A percentile compares a stretch with the other conserved stretches of the same genome.
These are phyloP conservation scores for Aphaenogaster rudis DNA, from an alignment of 1,140 invertebrate species.

Conservation along the genomic window DNA sequence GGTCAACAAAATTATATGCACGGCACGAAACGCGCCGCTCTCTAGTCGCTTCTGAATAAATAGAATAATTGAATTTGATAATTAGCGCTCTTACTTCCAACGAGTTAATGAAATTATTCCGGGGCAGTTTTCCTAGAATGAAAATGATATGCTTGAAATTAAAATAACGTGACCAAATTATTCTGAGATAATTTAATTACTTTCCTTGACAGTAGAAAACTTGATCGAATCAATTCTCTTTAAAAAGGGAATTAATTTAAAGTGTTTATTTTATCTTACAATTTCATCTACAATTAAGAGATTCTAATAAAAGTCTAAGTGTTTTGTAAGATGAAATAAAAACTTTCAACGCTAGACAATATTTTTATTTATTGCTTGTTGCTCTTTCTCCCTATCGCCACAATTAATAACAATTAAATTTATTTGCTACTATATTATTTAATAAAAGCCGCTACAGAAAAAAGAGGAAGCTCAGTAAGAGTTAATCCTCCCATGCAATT, in stretches of 20 bases:
- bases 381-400: neutral
- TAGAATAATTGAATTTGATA: constrained; percentile 18
- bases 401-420: neutral
- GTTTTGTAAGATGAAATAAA: neutral
- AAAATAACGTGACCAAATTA: constrained; percentile 7
- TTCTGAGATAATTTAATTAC: constrained; percentile 14
- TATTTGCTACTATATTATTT: neutral
- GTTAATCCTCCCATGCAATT: neutral
- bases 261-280: neutral
- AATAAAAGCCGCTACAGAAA: neutral
- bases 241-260: constrained; percentile 4
- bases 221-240: neutral
- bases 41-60: constrained; percentile 26
- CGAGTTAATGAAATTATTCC: constrained; percentile 12
- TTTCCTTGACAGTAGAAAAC: constrained; percentile 1
- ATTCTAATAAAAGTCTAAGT: neutral
- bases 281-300: neutral
- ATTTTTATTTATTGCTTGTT: neutral
- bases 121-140: neutral
- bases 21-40: constrained; percentile 20
- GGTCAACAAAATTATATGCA: constrained; percentile 42
- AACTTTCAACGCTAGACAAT: neutral
- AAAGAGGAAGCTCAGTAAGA: neutral
- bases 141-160: neutral
- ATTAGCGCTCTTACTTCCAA: constrained; percentile 1